Percentiles rank a stretch among this genome's conserved stretches.
Evolutionary conservation across 1,140 invertebrate species (phyloP).

Genomic region (Drosophila trapezifrons): DNA sequence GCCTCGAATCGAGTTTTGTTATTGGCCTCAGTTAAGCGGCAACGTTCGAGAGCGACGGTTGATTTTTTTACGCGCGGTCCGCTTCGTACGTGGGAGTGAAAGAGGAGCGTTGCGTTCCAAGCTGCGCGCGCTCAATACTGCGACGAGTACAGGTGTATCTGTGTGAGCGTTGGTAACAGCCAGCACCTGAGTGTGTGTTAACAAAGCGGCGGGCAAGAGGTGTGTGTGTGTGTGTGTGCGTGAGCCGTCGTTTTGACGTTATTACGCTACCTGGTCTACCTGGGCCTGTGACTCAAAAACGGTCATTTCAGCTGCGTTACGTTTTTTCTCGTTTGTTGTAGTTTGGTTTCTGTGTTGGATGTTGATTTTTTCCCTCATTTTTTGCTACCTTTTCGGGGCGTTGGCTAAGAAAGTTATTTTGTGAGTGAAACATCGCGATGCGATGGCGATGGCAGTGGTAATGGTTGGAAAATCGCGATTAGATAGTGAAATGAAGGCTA

Average conservation of each 20-base stretch:
- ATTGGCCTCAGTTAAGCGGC: conserved; percentile 11
- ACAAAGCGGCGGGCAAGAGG: conserved; percentile 47
- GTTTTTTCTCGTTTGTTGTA: conserved; percentile 55
- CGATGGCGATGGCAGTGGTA: conserved; percentile 11
- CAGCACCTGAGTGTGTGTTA: conserved; percentile 56
- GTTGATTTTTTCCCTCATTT: conserved; percentile 14
- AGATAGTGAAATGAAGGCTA: conserved; percentile 43
- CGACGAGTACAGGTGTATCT: conserved; percentile 55
- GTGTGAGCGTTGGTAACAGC: conserved; percentile 71
- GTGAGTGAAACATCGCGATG: conserved; percentile 13
- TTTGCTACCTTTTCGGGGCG: conserved; percentile 62
- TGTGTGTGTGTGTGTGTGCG: conserved; percentile 26
- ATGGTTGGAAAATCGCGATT: conserved; percentile 34
- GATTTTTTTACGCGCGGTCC: conserved; percentile 6
- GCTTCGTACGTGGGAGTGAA: background rate
- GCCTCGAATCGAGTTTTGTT: conserved; percentile 5
- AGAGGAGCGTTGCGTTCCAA: conserved; percentile 31
- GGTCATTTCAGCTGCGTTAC: conserved; percentile 75
- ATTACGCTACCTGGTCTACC: conserved; percentile 50
- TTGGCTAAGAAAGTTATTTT: conserved; percentile 71
- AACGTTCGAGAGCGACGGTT: conserved; percentile 53
- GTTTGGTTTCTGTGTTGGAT: conserved; percentile 23
- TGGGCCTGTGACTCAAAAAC: conserved; percentile 65
- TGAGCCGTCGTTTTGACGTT: conserved; percentile 55
- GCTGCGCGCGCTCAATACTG: conserved; percentile 61